phyloP scores from a whole-genome alignment of 2,797 vertebrate species.

The Thunnus albacares region DNA sequence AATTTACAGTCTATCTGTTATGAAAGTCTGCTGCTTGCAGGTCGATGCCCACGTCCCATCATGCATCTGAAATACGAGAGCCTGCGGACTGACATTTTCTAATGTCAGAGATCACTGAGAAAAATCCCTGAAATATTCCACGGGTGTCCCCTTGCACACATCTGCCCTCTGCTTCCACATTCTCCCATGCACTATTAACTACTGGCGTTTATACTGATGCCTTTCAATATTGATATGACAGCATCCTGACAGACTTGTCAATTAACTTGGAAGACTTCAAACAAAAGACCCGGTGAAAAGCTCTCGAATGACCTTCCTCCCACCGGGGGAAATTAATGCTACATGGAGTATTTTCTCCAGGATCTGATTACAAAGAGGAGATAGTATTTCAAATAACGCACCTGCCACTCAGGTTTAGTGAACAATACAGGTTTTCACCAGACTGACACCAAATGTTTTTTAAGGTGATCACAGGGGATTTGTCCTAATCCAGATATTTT shows the following conservation, averaged over 20 bases:
- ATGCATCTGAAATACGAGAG: constrained; percentile 44
- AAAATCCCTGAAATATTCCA: constrained; percentile 62
- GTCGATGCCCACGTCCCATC: constrained; percentile 3
- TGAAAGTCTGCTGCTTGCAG: background rate
- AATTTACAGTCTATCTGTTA: background rate
- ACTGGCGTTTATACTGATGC: constrained; percentile 14
- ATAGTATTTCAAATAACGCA: constrained; percentile 61
- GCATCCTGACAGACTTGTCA: constrained; percentile 44
- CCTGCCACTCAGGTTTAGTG: constrained; percentile 56
- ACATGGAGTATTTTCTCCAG: constrained; percentile 31
- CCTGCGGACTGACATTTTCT: constrained; percentile 52
- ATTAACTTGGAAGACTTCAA: constrained; percentile 36
- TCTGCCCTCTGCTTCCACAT: constrained; percentile 10
- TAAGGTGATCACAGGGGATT: constrained; percentile 38
- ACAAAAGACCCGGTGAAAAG: constrained; percentile 48
- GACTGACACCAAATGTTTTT: constrained; percentile 24
- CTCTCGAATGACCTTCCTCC: constrained; percentile 41
- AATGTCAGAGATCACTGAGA: constrained; percentile 42
- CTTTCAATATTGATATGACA: constrained; percentile 50
- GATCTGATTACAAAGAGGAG: constrained; percentile 55
- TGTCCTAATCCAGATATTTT: constrained; percentile 46
- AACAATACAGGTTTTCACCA: constrained; percentile 39
- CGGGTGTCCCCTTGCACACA: constrained; percentile 21
- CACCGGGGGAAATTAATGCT: constrained; percentile 46
- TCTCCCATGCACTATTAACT: constrained; percentile 39